These are phyloP conservation scores for Iselma pallidipennis DNA, from an alignment of 2,888 invertebrate species.

Conservation along the genomic window DNA sequence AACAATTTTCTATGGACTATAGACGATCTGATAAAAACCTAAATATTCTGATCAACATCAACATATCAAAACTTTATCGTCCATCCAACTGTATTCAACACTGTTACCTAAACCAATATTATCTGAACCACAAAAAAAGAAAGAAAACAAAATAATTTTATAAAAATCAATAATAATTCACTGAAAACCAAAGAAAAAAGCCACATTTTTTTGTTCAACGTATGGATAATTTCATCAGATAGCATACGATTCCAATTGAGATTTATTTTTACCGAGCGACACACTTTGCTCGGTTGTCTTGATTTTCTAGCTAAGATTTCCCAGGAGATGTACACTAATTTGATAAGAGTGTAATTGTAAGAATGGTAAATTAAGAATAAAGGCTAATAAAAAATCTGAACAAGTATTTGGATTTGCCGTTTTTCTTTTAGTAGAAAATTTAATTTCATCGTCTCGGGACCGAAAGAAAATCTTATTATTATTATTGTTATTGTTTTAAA, in stretches of 20 bases:
- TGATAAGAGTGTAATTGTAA: conserved; percentile 29
- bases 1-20: neutral
- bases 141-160: neutral
- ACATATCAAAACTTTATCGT: too few relatives aligned
- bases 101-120: too few relatives aligned
- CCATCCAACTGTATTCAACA: too few relatives aligned
- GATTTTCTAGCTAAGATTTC: conserved; percentile 27
- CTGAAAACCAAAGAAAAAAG: neutral
- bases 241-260: conserved; percentile 22
- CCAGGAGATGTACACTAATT: conserved; percentile 26
- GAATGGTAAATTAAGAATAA: conserved; percentile 31
- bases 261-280: conserved; percentile 28
- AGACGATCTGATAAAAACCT: neutral
- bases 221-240: conserved; percentile 25
- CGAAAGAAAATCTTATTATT: neutral
- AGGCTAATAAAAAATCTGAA: conserved; percentile 21
- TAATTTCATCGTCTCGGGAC: conserved; percentile 7
- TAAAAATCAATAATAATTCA: neutral
- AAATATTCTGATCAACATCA: too few relatives aligned
- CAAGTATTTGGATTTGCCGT: neutral
- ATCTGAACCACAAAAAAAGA: too few relatives aligned
- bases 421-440: conserved; percentile 18
- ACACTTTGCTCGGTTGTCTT: conserved; percentile 25
- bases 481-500: too few relatives aligned
- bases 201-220: conserved; percentile 1